Evolutionary conservation across 2,113 vertebrate genomes (phyloP).

Genomic region (Anguilla rostrata): DNA sequence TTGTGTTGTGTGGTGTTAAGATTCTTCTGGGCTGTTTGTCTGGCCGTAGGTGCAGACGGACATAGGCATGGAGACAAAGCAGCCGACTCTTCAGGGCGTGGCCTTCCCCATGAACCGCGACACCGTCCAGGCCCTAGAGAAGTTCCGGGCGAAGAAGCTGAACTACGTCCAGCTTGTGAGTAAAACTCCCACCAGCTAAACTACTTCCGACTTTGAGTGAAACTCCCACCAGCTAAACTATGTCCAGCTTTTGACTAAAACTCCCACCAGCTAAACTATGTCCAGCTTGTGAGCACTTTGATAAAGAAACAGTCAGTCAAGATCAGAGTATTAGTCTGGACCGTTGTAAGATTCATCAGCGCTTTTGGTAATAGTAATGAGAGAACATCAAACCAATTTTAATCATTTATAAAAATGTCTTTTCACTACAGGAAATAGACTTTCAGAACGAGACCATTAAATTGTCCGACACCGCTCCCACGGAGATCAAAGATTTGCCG

Average conservation of each 20-base stretch:
- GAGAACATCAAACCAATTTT: background rate
- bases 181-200: slow-evolving; percentile 7
- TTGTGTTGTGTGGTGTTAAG: background rate
- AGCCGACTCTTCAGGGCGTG: slow-evolving; percentile 83
- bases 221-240: slow-evolving; percentile 58
- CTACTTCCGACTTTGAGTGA: too few species aligned
- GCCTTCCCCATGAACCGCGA: slow-evolving; percentile 81
- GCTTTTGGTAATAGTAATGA: too few species aligned
- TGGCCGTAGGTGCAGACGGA: slow-evolving; percentile 75
- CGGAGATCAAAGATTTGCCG: slow-evolving; percentile 82
- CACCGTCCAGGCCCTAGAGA: slow-evolving; percentile 78
- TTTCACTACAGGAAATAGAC: slow-evolving; percentile 77
- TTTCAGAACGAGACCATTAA: slow-evolving; percentile 81
- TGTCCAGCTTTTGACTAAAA: too few species aligned
- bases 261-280: slow-evolving; percentile 58
- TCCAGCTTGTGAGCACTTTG: too few species aligned
- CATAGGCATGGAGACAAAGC: slow-evolving; percentile 78
- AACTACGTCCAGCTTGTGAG: slow-evolving; percentile 87
- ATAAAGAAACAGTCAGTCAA: too few species aligned
- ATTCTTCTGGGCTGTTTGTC: background rate
- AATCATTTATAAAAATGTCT: slow-evolving; percentile 28
- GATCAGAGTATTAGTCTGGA: too few species aligned
- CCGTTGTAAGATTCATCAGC: too few species aligned
- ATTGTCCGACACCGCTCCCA: slow-evolving; percentile 76
- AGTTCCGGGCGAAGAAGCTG: slow-evolving; percentile 73